Evolutionary conservation across 2,113 vertebrate genomes (phyloP), one percentile per base, ranked within the genome.

Genomic region (Cricetomys ansorgei): DNA sequence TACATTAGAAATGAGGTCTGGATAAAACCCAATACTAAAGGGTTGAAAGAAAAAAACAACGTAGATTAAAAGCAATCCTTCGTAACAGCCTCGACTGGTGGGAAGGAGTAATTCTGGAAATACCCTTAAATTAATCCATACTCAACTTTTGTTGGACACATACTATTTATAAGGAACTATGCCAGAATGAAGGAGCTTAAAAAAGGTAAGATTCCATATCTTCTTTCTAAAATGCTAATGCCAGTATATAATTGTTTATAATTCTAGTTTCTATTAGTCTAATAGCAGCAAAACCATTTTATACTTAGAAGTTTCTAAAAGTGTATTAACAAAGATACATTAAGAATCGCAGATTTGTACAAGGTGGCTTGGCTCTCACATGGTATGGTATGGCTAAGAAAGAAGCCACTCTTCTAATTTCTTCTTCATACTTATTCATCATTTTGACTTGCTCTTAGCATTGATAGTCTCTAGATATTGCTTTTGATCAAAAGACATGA

Each of bases 261-360:
- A 27, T 55, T 53, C 69, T 92, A 92, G 91, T 81, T 89, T 92
- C 17, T 59, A 76, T 40, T 65, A 93, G 81, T 79, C 48, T 84
- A 57, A 57, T 70, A 80, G n/a, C 13, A 91, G 57, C n/a, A 79
- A 91, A 55, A n/a, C 13, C 85, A 62, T 83, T 93, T 94, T 89
- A 70, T 92, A 93, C 67, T 93, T 88, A 27, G 15, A 81, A 73
- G 50, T 94, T 96, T 94, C 94, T 88, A 93, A 96, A 84, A 76
- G 70, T 65, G 57, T 88, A 79, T 94, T 95, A 59, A 86, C 27
- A 59, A 37, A 96, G 88, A 81, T 55, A 3, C 16, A 90, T 83
- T 93, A 48, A 92, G 31, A 92, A 17, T 70, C 59, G 67, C 16
- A 80, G 62, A 94, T 6, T 57, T 89, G 94, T 57, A 72, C 37